Base-by-base conservation (phyloP, 1,140 invertebrate genomes). In the Drosophila kepulauana region DNA sequence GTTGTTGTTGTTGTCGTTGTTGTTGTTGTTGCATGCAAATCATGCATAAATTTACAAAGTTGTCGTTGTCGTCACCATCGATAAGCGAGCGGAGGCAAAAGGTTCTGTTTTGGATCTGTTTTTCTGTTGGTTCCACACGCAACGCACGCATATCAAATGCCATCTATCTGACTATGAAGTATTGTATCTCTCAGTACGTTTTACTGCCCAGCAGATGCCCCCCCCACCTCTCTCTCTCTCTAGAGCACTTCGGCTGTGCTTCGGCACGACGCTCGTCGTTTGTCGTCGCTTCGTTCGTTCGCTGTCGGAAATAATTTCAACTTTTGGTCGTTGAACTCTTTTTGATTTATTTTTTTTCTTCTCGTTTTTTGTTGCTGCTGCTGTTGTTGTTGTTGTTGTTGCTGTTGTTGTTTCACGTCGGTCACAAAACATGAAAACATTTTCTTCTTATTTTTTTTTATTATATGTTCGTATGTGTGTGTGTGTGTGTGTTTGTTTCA, bases 321-420 rank as follows among this genome's bases (percentile, higher is more conserved):
- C 85, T 89, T 89, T 88, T 88, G 84, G 84, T 88, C 84, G 81
- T 88, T 88, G 84, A 88, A 88, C 84, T 86, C 82, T 74, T 89
- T 88, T 89, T 88, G 77, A 82, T 88, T 88, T 85, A 80, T 80
- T 84, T 88, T 61, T 75, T 79, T 75, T 61, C 59, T 77, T 20
- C 43, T 61, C 13, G 20, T 56, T 70, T 65, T 52, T 25, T 25
- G 20, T 25, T 54, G 10, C 63, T 48, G 56, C 49, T 45, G 11
- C 20, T 45, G 35, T 28, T 43, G 16, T 49, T 59, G 13, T 51
- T 63, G 11, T 38, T 45, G 35, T 16, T 48, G 16, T 49, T 59
- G 13, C 51, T 63, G 30, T 51, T 35, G 52, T 41, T 82, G 48
- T 54, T 82, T 58, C 8, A 51, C 52, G 45, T 73, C 70, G 76